A percentile compares a stretch with the other conserved stretches of the same genome.
Evolutionary conservation across 2,888 invertebrate species (phyloP).

Genomic region (Erynnis tages): DNA sequence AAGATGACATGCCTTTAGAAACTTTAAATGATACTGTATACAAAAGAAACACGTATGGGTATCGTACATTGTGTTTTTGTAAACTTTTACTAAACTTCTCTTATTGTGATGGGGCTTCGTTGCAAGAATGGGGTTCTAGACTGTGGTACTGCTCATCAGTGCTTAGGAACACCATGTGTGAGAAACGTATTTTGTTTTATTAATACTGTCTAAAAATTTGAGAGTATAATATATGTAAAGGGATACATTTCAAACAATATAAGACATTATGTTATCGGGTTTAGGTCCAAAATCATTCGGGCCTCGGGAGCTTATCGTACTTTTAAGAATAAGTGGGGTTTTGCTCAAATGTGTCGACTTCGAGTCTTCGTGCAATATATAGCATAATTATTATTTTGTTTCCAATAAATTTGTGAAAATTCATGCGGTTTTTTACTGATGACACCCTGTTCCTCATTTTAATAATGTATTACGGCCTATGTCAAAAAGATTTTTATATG

Average conservation of each 20-base stretch:
- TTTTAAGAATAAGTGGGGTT: constrained; percentile 69
- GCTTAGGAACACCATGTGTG: too few relatives aligned
- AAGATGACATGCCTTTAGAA: too few relatives aligned
- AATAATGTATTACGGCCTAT: neutral
- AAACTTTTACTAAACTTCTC: too few relatives aligned
- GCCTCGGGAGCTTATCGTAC: constrained; percentile 24
- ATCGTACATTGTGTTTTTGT: too few relatives aligned
- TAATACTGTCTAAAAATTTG: neutral
- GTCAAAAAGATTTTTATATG: too few relatives aligned
- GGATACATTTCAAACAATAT: constrained; percentile 7
- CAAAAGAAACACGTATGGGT: neutral
- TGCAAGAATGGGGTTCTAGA: too few relatives aligned
- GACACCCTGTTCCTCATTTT: neutral
- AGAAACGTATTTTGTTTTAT: too few relatives aligned
- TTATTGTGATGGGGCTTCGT: too few relatives aligned
- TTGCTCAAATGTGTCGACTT: constrained; percentile 70
- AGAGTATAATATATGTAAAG: neutral
- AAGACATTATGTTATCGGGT: constrained; percentile 1
- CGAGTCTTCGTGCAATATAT: constrained; percentile 78
- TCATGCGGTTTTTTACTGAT: constrained; percentile 35
- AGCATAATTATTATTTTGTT: constrained; percentile 81
- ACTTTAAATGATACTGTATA: neutral
- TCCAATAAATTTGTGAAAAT: constrained; percentile 73
- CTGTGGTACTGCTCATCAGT: too few relatives aligned
- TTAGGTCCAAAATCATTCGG: constrained; percentile 31